These are phyloP conservation scores for Parnassius apollo DNA, from an alignment of 2,888 invertebrate species.

Conservation along the genomic window DNA sequence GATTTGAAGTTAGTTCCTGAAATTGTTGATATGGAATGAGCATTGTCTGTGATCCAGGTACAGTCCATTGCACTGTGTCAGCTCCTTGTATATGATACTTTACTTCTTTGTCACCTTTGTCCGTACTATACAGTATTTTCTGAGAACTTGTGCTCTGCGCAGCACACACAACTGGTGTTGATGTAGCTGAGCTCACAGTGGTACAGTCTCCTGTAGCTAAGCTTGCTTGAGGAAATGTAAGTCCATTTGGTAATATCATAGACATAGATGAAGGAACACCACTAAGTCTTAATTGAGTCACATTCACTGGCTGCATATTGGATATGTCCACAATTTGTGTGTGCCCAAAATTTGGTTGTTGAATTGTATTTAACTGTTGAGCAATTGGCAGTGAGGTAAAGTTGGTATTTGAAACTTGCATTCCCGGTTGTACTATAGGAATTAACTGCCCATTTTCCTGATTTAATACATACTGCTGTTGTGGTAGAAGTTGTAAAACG, in stretches of 20 bases:
- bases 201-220: conserved; percentile 64
- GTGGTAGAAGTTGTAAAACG: conserved; percentile 67
- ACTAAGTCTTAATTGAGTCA: conserved; percentile 67
- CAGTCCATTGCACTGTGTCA: conserved; percentile 70
- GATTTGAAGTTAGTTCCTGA: conserved; percentile 63
- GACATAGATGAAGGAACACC: conserved; percentile 75
- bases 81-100: conserved; percentile 73
- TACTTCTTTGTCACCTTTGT: conserved; percentile 71
- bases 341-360: conserved; percentile 65
- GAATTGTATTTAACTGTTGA: conserved; percentile 57
- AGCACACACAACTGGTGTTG: conserved; percentile 73
- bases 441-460: conserved; percentile 75
- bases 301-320: conserved; percentile 72
- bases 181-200: conserved; percentile 68
- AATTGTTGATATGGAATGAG: conserved; percentile 73
- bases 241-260: conserved; percentile 70
- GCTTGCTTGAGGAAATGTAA: conserved; percentile 67
- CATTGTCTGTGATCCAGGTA: conserved; percentile 75
- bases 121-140: conserved; percentile 70
- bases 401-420: conserved; percentile 70
- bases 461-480: conserved; percentile 73
- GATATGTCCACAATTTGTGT: conserved; percentile 72
- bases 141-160: conserved; percentile 70
- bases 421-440: conserved; percentile 72
- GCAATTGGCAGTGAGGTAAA: conserved; percentile 67